A percentile compares a stretch with the other conserved stretches of the same genome.
Evolutionary conservation across 2,888 invertebrate species (phyloP).

Genomic region (Drosophila mettleri): DNA sequence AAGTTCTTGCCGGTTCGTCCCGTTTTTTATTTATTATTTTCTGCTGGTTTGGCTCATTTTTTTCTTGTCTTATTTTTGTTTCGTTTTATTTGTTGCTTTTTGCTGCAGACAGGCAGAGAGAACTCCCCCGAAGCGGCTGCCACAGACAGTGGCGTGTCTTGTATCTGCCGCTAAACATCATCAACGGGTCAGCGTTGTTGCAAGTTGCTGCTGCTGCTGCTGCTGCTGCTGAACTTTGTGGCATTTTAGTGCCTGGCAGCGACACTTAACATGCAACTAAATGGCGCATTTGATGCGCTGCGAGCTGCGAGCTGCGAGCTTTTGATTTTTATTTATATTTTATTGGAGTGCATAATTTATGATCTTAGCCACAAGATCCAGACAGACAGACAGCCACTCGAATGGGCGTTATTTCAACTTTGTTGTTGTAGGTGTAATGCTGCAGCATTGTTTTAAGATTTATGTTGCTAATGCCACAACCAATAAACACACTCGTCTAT

Average conservation of each 20-base stretch:
- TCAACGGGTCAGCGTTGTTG: constrained; percentile 62
- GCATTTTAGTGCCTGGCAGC: constrained; percentile 76
- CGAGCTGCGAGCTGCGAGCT: constrained; percentile 39
- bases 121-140: constrained; percentile 41
- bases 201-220: constrained; percentile 26
- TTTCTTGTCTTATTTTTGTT: constrained; percentile 40
- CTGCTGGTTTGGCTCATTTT: constrained; percentile 12
- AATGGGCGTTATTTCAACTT: constrained; percentile 16
- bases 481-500: constrained; percentile 45
- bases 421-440: constrained; percentile 31
- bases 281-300: constrained; percentile 66
- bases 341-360: constrained; percentile 68
- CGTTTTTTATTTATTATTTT: constrained; percentile 47
- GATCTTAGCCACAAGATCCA: constrained; percentile 38
- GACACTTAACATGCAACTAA: constrained; percentile 79
- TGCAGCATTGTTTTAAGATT: constrained; percentile 52
- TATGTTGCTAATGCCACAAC: constrained; percentile 55
- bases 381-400: neutral
- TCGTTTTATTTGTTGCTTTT: constrained; percentile 46
- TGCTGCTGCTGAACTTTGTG: constrained; percentile 59
- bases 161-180: constrained; percentile 60
- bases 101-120: constrained; percentile 31
- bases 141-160: constrained; percentile 68
- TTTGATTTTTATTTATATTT: constrained; percentile 73
- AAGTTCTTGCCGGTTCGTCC: constrained; percentile 46